phyloP scores from a whole-genome alignment of 1,140 invertebrate species.

The Trigoniulus corallinus region DNA sequence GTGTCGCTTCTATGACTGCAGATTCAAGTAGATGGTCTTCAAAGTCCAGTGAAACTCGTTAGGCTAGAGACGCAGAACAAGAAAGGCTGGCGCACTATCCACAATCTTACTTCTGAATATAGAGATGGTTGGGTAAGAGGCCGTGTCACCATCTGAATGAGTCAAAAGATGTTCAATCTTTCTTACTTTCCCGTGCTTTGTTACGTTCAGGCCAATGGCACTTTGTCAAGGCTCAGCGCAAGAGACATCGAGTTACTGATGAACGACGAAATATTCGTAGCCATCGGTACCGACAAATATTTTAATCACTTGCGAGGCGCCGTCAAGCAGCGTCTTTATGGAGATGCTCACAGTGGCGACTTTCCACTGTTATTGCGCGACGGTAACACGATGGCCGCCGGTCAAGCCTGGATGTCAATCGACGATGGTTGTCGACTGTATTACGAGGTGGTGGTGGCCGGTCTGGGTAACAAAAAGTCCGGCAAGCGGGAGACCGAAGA shows the following conservation, averaged over 20 bases:
- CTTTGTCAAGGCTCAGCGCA: slow-evolving; percentile 42
- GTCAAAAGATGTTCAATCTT: background rate
- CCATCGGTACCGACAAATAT: slow-evolving; percentile 22
- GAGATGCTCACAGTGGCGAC: slow-evolving; percentile 49
- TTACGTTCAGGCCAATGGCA: slow-evolving; percentile 39
- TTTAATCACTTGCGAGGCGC: slow-evolving; percentile 40
- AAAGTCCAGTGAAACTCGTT: background rate
- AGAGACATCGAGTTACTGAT: slow-evolving; percentile 59
- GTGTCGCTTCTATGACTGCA: background rate
- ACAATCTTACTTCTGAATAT: slow-evolving; percentile 7
- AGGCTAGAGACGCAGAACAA: slow-evolving; percentile 8
- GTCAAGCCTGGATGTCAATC: slow-evolving; percentile 60
- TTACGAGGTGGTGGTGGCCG: slow-evolving; percentile 47
- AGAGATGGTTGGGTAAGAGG: slow-evolving; percentile 8
- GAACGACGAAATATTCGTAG: slow-evolving; percentile 54
- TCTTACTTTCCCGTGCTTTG: background rate
- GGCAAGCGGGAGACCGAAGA: background rate
- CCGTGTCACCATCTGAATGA: background rate
- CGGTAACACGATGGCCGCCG: slow-evolving; percentile 32
- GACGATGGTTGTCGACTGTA: slow-evolving; percentile 64
- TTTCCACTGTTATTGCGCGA: slow-evolving; percentile 32
- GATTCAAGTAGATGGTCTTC: background rate
- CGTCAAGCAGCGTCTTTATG: slow-evolving; percentile 45
- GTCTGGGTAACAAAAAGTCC: slow-evolving; percentile 3
- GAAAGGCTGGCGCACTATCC: slow-evolving; percentile 5